These are phyloP conservation scores for Hyphantria cunea DNA, from an alignment of 1,140 invertebrate species.

Conservation along the genomic window DNA sequence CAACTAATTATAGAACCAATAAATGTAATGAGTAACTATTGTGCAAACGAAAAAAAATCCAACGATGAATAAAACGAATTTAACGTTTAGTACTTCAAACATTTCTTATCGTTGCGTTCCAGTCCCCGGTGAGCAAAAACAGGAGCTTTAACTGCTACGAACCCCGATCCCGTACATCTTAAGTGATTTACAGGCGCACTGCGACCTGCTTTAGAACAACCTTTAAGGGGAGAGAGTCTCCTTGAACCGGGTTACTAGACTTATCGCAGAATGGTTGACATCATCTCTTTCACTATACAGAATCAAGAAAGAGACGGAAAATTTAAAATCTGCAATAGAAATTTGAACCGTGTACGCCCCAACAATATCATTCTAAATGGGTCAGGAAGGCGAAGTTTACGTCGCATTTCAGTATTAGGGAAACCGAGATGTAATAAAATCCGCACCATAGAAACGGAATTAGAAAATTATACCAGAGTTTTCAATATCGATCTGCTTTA, in stretches of 20 bases:
- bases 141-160: conserved; percentile 57
- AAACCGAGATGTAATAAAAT: conserved; percentile 75
- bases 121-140: conserved; percentile 63
- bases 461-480: conserved; percentile 68
- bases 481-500: conserved; percentile 10
- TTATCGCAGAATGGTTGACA: conserved; percentile 46
- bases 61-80: conserved; percentile 29
- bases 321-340: conserved; percentile 53
- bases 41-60: no score
- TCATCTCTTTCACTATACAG: conserved; percentile 39
- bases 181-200: conserved; percentile 72
- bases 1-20: no score
- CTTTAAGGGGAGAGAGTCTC: conserved; percentile 31
- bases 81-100: conserved; percentile 49
- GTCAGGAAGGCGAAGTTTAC: conserved; percentile 80
- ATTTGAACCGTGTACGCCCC: conserved; percentile 62
- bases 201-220: conserved; percentile 53
- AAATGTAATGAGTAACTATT: no score
- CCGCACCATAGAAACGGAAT: conserved; percentile 62
- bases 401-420: conserved; percentile 66
- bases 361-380: conserved; percentile 72
- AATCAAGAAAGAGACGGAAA: conserved; percentile 45
- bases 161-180: conserved; percentile 50
- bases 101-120: conserved; percentile 54
- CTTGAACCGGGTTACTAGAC: conserved; percentile 47